Conservation (phyloP, 1,140 invertebrate species). For the Atta colombica region DNA sequence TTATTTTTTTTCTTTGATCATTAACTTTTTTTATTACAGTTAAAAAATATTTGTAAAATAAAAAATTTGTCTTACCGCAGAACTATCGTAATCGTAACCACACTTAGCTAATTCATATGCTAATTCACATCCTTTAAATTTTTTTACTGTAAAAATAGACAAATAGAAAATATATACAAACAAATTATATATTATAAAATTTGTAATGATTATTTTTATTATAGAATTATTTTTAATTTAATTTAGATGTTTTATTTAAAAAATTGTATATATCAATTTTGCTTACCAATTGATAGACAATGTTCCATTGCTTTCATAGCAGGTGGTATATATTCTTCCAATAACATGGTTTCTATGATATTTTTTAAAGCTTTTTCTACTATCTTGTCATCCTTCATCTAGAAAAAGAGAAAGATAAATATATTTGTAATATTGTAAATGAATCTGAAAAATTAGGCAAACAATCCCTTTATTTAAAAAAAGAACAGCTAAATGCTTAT, state of each 20-base stretch:
- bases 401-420: not conserved
- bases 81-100: no score
- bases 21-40: no score
- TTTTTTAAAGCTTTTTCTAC: not conserved
- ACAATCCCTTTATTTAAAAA: not conserved
- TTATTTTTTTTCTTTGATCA: no score
- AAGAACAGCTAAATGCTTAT: not conserved
- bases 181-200: no score
- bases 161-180: no score
- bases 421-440: not conserved
- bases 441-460: not conserved
- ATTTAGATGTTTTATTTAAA: not conserved
- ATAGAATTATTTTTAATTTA: not conserved
- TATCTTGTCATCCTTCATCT: slow-evolving; percentile 65
- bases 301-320: not conserved
- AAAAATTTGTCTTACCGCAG: no score
- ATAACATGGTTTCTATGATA: not conserved
- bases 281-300: slow-evolving; percentile 7
- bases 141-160: no score
- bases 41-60: no score
- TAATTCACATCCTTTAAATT: no score
- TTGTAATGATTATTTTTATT: no score
- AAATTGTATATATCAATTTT: not conserved
- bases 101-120: no score
- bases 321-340: not conserved